Conservation (phyloP, 2,888 invertebrate species). For the Oeneis ivallda region DNA sequence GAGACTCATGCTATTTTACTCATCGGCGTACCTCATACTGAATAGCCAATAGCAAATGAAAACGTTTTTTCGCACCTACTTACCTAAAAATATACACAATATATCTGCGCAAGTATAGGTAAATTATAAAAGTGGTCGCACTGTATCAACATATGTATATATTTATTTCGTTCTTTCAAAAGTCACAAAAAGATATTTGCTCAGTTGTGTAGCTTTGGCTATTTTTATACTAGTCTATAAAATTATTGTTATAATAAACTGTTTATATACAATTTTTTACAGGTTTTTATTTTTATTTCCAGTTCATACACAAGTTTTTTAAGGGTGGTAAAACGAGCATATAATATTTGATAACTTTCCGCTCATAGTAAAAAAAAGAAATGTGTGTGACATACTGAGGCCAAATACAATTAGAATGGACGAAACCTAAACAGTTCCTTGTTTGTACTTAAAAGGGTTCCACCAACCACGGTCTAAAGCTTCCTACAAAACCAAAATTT, state of each 20-base stretch:
- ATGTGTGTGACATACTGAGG: too few relatives aligned
- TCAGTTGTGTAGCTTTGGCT: slow-evolving; percentile 76
- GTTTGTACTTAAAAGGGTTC: too few relatives aligned
- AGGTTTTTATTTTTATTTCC: not conserved
- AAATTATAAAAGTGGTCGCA: too few relatives aligned
- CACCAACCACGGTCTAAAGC: too few relatives aligned
- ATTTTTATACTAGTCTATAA: slow-evolving; percentile 79
- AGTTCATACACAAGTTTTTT: not conserved
- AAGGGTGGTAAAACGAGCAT: not conserved
- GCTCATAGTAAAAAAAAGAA: not conserved
- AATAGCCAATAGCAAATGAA: too few relatives aligned
- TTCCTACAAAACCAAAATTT: too few relatives aligned
- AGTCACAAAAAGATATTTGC: slow-evolving; percentile 68
- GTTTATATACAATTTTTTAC: slow-evolving; percentile 50
- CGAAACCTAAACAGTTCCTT: too few relatives aligned
- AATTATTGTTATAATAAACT: slow-evolving; percentile 59
- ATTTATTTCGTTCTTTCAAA: slow-evolving; percentile 46
- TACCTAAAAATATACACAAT: slow-evolving; percentile 43
- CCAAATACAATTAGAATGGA: too few relatives aligned
- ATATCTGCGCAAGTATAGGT: too few relatives aligned
- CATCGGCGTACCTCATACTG: too few relatives aligned
- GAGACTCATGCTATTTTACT: too few relatives aligned
- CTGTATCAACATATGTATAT: slow-evolving; percentile 22
- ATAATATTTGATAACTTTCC: too few relatives aligned
- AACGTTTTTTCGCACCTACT: not conserved